phyloP scores from a whole-genome alignment of 2,888 invertebrate species.

The Spisula subtruncata region DNA sequence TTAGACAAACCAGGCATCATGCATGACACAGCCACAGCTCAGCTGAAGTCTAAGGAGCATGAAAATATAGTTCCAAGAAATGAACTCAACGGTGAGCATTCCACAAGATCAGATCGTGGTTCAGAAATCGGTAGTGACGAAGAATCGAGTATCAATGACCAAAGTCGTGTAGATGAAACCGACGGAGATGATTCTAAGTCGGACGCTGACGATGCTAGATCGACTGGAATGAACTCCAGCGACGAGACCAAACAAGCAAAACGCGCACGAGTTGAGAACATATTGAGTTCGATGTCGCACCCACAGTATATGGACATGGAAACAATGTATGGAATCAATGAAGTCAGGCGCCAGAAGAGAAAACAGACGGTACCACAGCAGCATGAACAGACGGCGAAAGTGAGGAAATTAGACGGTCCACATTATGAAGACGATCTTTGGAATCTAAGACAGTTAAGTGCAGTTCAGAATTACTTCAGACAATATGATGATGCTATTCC shows the following conservation, averaged over 20 bases:
- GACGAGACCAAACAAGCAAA: constrained; percentile 90
- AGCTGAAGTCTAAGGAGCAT: constrained; percentile 50
- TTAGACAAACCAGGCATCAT: constrained; percentile 62
- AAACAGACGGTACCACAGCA: constrained; percentile 98
- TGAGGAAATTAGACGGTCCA: constrained; percentile 82
- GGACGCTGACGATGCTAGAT: constrained; percentile 68
- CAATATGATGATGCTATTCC: constrained; percentile 89
- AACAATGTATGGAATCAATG: constrained; percentile 67
- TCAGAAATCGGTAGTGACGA: constrained; percentile 78
- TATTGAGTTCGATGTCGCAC: constrained; percentile 96
- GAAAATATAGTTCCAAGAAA: constrained; percentile 56
- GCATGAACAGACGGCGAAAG: constrained; percentile 88
- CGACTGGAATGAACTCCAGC: constrained; percentile 59
- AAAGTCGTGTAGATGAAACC: constrained; percentile 65
- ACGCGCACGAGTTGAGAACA: constrained; percentile 97
- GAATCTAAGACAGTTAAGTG: constrained; percentile 95
- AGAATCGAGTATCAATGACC: constrained; percentile 71
- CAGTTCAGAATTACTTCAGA: constrained; percentile 96
- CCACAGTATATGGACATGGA: constrained; percentile 70
- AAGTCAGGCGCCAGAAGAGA: constrained; percentile 90
- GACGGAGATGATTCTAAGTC: constrained; percentile 70
- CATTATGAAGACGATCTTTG: constrained; percentile 93
- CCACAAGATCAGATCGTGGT: constrained; percentile 71
- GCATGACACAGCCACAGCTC: constrained; percentile 53
- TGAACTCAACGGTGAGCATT: constrained; percentile 72